A percentile compares a stretch with the other conserved stretches of the same genome.
Evolutionary conservation across 2,113 vertebrate species (phyloP).

Genomic region (Scomber scombrus): DNA sequence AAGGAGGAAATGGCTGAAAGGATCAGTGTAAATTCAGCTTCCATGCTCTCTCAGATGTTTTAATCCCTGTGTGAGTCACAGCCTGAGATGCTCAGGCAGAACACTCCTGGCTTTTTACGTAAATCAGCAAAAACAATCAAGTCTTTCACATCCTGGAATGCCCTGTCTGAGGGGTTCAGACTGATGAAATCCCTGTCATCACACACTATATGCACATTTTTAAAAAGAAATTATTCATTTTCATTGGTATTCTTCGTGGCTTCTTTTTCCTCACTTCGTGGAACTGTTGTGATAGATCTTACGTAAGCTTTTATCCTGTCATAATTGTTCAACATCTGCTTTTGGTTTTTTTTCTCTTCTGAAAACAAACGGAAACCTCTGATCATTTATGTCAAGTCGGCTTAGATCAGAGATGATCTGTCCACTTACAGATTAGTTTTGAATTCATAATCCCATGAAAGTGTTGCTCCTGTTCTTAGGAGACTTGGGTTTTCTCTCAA

Average conservation of each 20-base stretch:
- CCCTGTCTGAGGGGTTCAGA: not conserved
- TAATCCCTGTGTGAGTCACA: not conserved
- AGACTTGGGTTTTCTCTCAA: slow-evolving; percentile 51
- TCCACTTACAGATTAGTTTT: not conserved
- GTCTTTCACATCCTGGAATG: not conserved
- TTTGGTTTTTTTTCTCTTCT: not conserved
- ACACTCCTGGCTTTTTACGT: not conserved
- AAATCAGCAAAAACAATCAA: not conserved
- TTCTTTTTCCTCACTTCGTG: not conserved
- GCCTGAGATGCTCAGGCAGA: no score
- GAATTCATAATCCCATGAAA: slow-evolving; percentile 7
- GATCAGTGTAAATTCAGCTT: not conserved
- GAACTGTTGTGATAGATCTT: not conserved
- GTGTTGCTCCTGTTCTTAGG: slow-evolving; percentile 21
- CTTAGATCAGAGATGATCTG: not conserved
- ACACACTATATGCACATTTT: not conserved
- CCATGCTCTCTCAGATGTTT: not conserved
- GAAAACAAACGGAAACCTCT: slow-evolving; percentile 9
- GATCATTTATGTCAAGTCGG: slow-evolving; percentile 1
- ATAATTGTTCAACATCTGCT: not conserved
- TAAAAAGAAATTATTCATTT: not conserved
- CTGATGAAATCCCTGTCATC: not conserved
- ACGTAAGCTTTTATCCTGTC: not conserved
- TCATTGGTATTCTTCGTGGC: not conserved
- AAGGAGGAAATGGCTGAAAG: not conserved